Percentiles rank a stretch among this genome's conserved stretches.
These are phyloP conservation scores for Stigmatopora argus DNA, from an alignment of 2,113 vertebrate genomes.

Conservation along the genomic window DNA sequence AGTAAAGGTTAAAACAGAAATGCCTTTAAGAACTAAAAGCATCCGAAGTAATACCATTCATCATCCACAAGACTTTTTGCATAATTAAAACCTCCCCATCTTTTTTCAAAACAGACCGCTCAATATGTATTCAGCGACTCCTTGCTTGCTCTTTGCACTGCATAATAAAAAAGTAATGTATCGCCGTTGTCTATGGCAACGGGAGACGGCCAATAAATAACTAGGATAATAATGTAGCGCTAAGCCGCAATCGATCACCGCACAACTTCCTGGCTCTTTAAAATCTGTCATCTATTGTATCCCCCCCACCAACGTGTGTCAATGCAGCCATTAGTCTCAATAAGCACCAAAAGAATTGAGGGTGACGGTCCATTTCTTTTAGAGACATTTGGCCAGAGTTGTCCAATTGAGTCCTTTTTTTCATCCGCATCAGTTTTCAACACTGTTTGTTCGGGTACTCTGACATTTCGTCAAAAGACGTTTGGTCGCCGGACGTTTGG, in stretches of 20 bases:
- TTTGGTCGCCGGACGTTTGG: too few relatives aligned
- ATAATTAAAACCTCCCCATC: slow-evolving; percentile 27
- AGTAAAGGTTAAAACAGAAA: not conserved
- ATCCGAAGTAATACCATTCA: slow-evolving; percentile 41
- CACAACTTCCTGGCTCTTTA: slow-evolving; percentile 39
- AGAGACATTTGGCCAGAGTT: not conserved
- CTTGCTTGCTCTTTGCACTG: slow-evolving; percentile 15
- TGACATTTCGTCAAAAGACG: too few relatives aligned
- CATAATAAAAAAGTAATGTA: slow-evolving; percentile 5
- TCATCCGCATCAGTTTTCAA: not conserved
- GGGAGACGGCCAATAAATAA: slow-evolving; percentile 37
- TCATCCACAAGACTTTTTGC: slow-evolving; percentile 23
- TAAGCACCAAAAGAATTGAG: too few relatives aligned
- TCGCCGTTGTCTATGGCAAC: slow-evolving; percentile 30
- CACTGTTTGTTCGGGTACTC: not conserved
- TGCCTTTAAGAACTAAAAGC: slow-evolving; percentile 16
- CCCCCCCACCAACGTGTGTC: slow-evolving; percentile 37
- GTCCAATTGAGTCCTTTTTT: not conserved
- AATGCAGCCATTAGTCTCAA: slow-evolving; percentile 56
- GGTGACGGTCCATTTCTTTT: slow-evolving; percentile 6
- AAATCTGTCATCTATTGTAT: slow-evolving; percentile 50
- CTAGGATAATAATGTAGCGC: slow-evolving; percentile 46
- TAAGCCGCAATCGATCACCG: slow-evolving; percentile 44
- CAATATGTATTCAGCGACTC: slow-evolving; percentile 19
- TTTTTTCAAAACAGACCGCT: slow-evolving; percentile 25